Percentiles rank a stretch among this genome's conserved stretches.
phyloP scores from a whole-genome alignment of 2,113 vertebrate genomes.

The Indicator indicator region DNA sequence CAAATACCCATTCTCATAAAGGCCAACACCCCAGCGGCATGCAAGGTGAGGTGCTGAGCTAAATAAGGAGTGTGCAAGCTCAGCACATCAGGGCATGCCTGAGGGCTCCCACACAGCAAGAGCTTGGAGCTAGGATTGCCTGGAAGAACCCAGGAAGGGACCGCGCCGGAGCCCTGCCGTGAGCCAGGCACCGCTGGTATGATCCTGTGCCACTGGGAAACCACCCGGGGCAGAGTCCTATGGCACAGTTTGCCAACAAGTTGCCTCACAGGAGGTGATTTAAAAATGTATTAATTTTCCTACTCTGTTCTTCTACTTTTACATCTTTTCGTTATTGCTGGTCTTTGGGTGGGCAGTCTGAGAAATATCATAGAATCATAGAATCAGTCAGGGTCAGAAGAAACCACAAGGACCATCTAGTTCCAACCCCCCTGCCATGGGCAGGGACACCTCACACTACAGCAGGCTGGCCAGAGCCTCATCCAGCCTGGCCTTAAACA shows the following conservation, averaged over 20 bases:
- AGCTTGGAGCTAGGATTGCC: fast-evolving
- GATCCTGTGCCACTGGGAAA: neutral
- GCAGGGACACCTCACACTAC: too few relatives aligned
- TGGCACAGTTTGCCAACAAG: neutral
- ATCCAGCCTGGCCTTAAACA: too few relatives aligned
- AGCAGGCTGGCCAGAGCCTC: too few relatives aligned
- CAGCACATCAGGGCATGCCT: fast-evolving
- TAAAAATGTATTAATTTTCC: neutral
- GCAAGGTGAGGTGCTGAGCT: neutral
- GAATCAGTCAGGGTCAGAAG: too few relatives aligned
- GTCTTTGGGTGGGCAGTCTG: neutral
- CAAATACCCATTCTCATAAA: neutral
- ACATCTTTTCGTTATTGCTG: neutral
- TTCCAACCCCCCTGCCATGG: too few relatives aligned
- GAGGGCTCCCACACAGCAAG: neutral
- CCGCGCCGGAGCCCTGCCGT: fast-evolving
- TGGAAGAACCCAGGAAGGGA: neutral
- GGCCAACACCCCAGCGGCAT: neutral
- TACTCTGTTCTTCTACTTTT: neutral
- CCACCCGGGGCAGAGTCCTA: fast-evolving
- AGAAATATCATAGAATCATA: neutral
- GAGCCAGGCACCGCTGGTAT: fast-evolving
- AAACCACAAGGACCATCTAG: too few relatives aligned
- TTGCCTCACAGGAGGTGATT: fast-evolving
- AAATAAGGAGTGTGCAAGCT: neutral